Conservation (phyloP, 2,888 invertebrate genomes). For the Morpho deidamia region DNA sequence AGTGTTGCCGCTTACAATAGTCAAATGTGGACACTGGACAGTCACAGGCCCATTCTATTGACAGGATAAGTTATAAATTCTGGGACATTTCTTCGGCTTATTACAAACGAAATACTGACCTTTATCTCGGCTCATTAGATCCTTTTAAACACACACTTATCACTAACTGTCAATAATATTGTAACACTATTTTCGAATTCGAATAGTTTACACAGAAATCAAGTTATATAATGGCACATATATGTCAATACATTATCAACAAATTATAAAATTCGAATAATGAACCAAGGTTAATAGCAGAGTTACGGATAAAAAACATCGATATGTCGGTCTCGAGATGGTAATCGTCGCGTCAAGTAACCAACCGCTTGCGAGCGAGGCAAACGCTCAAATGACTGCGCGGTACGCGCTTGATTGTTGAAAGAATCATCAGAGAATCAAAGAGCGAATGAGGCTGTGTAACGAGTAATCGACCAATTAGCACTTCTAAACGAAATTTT, state of each 20-base stretch:
- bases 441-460: slow-evolving; percentile 16
- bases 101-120: slow-evolving; percentile 25
- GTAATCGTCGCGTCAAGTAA: slow-evolving; percentile 24
- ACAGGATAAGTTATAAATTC: slow-evolving; percentile 10
- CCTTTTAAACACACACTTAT: slow-evolving; percentile 14
- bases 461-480: slow-evolving; percentile 25
- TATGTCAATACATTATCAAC: slow-evolving; percentile 6
- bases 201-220: neutral
- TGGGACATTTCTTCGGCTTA: slow-evolving; percentile 4
- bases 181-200: neutral
- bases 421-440: slow-evolving; percentile 18
- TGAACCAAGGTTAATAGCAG: slow-evolving; percentile 16
- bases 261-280: slow-evolving; percentile 16
- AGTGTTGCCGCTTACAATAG: slow-evolving; percentile 24
- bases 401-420: slow-evolving; percentile 21
- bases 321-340: slow-evolving; percentile 31
- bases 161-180: slow-evolving; percentile 1
- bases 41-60: slow-evolving; percentile 31
- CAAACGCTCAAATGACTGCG: slow-evolving; percentile 65
- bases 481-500: slow-evolving; percentile 11
- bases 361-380: slow-evolving; percentile 53
- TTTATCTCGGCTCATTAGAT: slow-evolving; percentile 17
- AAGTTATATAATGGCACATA: slow-evolving; percentile 7
- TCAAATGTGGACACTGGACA: slow-evolving; percentile 28
- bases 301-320: slow-evolving; percentile 31